A percentile compares a stretch with the other conserved stretches of the same genome.
These are phyloP conservation scores for Isoperla grammatica DNA, from an alignment of 2,888 invertebrate species.

Conservation along the genomic window DNA sequence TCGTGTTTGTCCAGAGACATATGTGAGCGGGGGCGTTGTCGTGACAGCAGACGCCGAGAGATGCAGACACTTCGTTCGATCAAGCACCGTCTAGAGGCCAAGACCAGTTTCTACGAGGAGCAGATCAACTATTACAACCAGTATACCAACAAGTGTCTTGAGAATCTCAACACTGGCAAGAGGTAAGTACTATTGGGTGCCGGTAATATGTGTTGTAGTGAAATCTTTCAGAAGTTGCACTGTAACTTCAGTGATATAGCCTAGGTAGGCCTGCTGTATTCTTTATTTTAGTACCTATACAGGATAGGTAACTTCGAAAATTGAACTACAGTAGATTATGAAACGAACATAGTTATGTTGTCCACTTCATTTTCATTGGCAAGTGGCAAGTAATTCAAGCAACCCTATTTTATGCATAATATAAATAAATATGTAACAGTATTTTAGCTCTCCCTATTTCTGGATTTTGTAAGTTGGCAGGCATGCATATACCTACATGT, in stretches of 20 bases:
- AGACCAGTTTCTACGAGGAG: slow-evolving; percentile 66
- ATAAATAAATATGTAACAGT: too few relatives aligned
- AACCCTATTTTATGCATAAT: too few relatives aligned
- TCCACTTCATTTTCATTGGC: too few relatives aligned
- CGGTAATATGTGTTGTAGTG: neutral
- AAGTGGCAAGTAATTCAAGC: too few relatives aligned
- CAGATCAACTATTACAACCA: slow-evolving; percentile 70
- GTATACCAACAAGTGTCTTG: slow-evolving; percentile 68
- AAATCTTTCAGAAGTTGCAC: neutral
- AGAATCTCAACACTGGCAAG: slow-evolving; percentile 64
- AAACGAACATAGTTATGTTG: too few relatives aligned
- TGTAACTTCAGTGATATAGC: neutral
- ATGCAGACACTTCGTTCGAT: slow-evolving; percentile 57
- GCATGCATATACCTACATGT: too few relatives aligned
- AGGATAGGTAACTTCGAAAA: too few relatives aligned
- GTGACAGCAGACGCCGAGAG: slow-evolving; percentile 46
- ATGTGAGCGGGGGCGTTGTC: slow-evolving; percentile 36
- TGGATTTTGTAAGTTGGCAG: too few relatives aligned
- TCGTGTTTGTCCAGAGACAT: slow-evolving; percentile 38
- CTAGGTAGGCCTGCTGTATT: too few relatives aligned
- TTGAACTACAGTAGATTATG: too few relatives aligned
- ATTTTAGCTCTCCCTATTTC: too few relatives aligned
- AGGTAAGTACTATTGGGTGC: slow-evolving; percentile 49
- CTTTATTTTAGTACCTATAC: too few relatives aligned
- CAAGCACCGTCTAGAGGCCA: slow-evolving; percentile 58